Base-by-base conservation (phyloP, 1,140 invertebrate species). In the Drosophila setifemur region DNA sequence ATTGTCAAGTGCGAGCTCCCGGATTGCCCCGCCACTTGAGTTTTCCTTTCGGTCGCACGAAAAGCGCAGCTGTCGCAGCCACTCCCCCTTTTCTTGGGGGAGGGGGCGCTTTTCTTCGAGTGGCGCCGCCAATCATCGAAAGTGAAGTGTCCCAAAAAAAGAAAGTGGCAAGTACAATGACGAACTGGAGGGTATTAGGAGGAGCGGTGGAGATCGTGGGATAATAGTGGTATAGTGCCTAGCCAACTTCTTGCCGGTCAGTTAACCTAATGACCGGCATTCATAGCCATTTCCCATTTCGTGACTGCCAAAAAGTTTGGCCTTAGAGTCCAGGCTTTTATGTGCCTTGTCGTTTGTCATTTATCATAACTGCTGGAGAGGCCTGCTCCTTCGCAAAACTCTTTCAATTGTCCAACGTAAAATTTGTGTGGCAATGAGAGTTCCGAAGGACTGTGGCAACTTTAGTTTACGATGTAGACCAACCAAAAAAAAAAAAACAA, bases 211-310 rank as follows among this genome's bases (percentile, higher is more conserved):
- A 3, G 54, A 7, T 55, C 11, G 19, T 21, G 31, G 31, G 31
- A 40, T n/a, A 29, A 25, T 57, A 35, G 31, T 28, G 31, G 21
- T 28, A 3, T 29, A 54, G 37, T 29, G 28, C 16, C 21, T 55
- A 53, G 73, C 50, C 49, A 85, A 79, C 73, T 83, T 78, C 74
- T 71, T 85, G 79, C 55, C 79, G 69, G 71, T 75, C 70, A 72
- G 79, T 79, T 86, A 85, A 85, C 74, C 79, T 79, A 83, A 85
- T 85, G 79, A 79, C 81, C 79, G 52, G 71, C 81, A 85, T 85
- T 86, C 74, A 86, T 71, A 66, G 53, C 40, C 44, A 44, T 68
- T 43, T 66, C 50, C 58, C 60, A n/a, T 52, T 19, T 69, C 54
- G 71, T 74, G 71, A 63, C 49, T 40, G 45, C 25, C 25, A 29